Base-by-base conservation (phyloP, 2,888 invertebrate genomes). In the Matsumyia berberina region DNA sequence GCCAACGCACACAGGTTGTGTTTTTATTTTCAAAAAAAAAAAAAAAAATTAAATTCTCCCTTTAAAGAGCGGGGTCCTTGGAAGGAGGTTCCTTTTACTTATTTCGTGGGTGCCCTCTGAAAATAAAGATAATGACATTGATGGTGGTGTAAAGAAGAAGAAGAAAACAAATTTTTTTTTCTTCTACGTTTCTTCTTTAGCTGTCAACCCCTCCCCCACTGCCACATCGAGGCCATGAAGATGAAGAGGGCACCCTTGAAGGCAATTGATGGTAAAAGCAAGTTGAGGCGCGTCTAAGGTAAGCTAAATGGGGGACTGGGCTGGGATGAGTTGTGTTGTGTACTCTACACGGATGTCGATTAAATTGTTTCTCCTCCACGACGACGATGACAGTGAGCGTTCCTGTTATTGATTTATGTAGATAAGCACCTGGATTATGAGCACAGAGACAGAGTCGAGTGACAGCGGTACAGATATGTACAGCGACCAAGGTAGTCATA, bases 371-470 rank as follows among this genome's bases (percentile, higher is more conserved):
- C 80, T 80, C 69, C 85, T 85, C 64, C 85, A 74, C 33, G 74
- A 70, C 58, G 58, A 85, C 70, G 85, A 76, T 80, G 80, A 80
- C 85, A 80, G 80, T 76, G 85, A 85, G 46, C 74, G 80, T 85
- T 85, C 51, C 80, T 85, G 88, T 88, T 89, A 90, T 90, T 90
- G 89, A 90, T 89, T 90, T 90, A 90, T 89, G 89, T 88, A 89
- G 89, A 89, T 89, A 89, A 89, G 89, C 89, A 87, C 88, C 88
- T 79, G 85, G 80, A 85, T 85, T 85, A 85, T 85, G 80, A 85
- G 80, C 74, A 33, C 44, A 80, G 69, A 70, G 37, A 69, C 74
- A 74, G 53, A 74, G 44, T 60, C 73, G 49, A 83, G 66, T 78
- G 72, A 74, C 69, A 85, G 83, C 42, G 74, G 67, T 46, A 66